Conservation (phyloP, 2,888 invertebrate genomes). For the Cosmia trapezina region DNA sequence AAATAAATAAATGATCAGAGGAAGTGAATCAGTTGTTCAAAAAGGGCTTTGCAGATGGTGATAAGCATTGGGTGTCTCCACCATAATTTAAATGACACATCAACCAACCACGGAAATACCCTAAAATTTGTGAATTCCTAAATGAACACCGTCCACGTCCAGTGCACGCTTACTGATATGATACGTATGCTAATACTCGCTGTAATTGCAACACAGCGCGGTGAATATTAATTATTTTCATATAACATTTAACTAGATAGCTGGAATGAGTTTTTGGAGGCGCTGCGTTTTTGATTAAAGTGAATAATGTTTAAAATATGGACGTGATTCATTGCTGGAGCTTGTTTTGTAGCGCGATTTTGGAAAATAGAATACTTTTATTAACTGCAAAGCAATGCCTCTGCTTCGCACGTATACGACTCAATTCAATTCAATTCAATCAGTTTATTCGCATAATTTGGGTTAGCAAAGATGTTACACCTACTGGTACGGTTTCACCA, state of each 20-base stretch:
- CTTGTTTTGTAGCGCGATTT: slow-evolving; percentile 19
- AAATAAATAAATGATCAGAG: too few relatives aligned
- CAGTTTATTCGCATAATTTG: too few relatives aligned
- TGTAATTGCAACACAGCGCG: slow-evolving; percentile 41
- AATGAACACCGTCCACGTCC: slow-evolving; percentile 12
- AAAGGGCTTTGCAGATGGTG: neutral
- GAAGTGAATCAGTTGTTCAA: neutral
- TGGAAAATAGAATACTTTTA: neutral
- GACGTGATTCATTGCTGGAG: slow-evolving; percentile 26
- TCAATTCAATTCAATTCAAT: too few relatives aligned
- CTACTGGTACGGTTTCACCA: too few relatives aligned
- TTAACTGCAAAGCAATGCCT: neutral
- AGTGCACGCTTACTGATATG: slow-evolving; percentile 26
- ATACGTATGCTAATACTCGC: slow-evolving; percentile 46
- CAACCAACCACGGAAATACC: neutral
- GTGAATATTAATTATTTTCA: slow-evolving; percentile 65
- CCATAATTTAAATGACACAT: neutral
- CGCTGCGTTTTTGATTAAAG: slow-evolving; percentile 52
- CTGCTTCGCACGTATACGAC: too few relatives aligned
- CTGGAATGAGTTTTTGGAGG: slow-evolving; percentile 54
- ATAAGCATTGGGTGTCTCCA: neutral
- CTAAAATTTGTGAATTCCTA: slow-evolving; percentile 2
- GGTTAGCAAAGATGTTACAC: too few relatives aligned
- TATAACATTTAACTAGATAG: slow-evolving; percentile 62
- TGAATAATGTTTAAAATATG: slow-evolving; percentile 49